A percentile compares a stretch with the other conserved stretches of the same genome.
Conservation (phyloP, 2,797 vertebrate genomes). For the Chromobotia macracanthus region DNA sequence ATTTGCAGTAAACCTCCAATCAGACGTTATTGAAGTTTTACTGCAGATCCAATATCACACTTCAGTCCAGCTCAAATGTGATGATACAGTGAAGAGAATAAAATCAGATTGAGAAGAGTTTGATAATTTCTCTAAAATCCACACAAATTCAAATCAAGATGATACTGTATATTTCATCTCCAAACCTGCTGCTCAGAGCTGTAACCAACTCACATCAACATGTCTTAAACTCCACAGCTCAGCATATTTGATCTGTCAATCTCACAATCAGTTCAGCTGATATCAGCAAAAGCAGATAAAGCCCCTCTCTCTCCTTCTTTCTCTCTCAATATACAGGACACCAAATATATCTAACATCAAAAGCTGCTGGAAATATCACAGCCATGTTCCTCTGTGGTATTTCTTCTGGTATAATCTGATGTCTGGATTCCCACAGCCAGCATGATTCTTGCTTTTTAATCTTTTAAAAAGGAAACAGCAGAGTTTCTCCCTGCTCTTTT, state of each 20-base stretch:
- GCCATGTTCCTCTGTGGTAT: constrained; percentile 4
- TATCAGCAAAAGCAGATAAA: too few relatives aligned
- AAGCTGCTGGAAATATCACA: constrained; percentile 9
- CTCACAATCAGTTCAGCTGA: too few relatives aligned
- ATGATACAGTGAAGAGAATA: background rate
- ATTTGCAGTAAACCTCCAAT: background rate
- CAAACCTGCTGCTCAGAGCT: background rate
- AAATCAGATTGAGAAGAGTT: background rate
- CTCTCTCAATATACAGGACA: too few relatives aligned
- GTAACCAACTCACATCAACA: background rate
- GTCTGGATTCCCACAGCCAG: background rate
- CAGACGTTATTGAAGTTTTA: background rate
- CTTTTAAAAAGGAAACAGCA: constrained; percentile 6
- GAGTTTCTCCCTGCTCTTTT: background rate
- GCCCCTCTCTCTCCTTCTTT: too few relatives aligned
- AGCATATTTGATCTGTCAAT: too few relatives aligned
- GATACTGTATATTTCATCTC: background rate
- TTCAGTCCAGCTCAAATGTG: background rate
- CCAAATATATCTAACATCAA: background rate
- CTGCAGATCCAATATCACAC: background rate
- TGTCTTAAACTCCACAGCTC: background rate
- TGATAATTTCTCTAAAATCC: too few relatives aligned
- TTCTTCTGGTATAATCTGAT: background rate
- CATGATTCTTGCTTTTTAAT: background rate
- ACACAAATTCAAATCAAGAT: too few relatives aligned